These are phyloP conservation scores for Falco biarmicus DNA, from an alignment of 2,797 vertebrate species.

Conservation along the genomic window DNA sequence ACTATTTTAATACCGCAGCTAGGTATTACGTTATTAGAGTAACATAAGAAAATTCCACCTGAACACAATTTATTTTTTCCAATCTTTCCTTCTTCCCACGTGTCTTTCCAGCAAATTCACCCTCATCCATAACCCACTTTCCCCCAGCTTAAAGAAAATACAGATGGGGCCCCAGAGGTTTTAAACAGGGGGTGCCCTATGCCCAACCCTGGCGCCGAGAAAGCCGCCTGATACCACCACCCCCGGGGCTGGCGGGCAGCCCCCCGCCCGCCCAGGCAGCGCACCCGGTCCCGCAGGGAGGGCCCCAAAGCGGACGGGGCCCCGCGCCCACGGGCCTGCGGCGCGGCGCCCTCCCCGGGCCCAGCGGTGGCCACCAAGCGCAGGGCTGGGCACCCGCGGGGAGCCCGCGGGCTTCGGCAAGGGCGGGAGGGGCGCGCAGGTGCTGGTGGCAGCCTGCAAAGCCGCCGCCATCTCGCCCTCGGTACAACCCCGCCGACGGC, in stretches of 20 bases:
- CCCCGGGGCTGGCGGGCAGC: background rate
- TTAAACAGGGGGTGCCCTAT: background rate
- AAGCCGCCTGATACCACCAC: background rate
- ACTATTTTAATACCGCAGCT: background rate
- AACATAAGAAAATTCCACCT: background rate
- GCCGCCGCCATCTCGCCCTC: background rate
- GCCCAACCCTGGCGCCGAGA: background rate
- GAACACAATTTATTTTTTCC: background rate
- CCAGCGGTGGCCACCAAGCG: fast-evolving
- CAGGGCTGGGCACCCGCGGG: background rate
- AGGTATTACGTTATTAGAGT: background rate
- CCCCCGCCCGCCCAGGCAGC: too few relatives aligned
- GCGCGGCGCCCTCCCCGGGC: background rate
- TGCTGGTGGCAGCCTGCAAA: background rate
- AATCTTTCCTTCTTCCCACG: fast-evolving
- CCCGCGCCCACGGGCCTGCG: background rate
- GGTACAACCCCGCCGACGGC: fast-evolving
- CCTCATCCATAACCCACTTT: background rate
- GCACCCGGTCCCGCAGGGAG: fast-evolving
- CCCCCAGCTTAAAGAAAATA: background rate
- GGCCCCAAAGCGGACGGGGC: background rate
- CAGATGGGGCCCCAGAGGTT: fast-evolving
- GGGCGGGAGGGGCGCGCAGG: fast-evolving
- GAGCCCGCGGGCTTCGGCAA: background rate
- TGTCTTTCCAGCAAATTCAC: background rate